A percentile compares a stretch with the other conserved stretches of the same genome.
Conservation (phyloP, 2,113 vertebrate genomes). For the Balaenoptera acutorostrata region DNA sequence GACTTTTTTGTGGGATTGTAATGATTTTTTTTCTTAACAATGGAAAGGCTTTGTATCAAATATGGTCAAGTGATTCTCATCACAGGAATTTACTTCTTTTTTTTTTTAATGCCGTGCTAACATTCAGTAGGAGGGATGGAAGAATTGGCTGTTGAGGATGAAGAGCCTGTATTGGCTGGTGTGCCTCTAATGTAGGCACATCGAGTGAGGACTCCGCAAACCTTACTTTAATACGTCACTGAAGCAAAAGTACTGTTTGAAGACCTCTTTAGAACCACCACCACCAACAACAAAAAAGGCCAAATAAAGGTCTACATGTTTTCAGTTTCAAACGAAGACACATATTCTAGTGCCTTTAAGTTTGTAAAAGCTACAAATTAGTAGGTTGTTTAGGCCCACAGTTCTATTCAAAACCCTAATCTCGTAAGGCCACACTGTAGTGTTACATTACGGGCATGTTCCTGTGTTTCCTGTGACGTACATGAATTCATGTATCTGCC, state of each 20-base stretch:
- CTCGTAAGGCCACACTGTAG: constrained; percentile 26
- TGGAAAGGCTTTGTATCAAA: not conserved
- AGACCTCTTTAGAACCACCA: constrained; percentile 20
- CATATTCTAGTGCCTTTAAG: not conserved
- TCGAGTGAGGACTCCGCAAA: not conserved
- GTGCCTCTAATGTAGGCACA: not conserved
- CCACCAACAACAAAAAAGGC: constrained; percentile 21
- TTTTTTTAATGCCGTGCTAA: not conserved
- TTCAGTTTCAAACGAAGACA: not conserved
- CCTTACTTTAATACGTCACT: constrained; percentile 28
- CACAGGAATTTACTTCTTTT: not conserved
- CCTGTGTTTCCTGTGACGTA: constrained; percentile 61
- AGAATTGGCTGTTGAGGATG: not conserved
- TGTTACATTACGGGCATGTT: constrained; percentile 66
- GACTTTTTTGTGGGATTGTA: not conserved
- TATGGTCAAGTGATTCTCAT: not conserved
- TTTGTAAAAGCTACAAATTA: constrained; percentile 34
- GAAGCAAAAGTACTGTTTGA: constrained; percentile 46
- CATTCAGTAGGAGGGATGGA: not conserved
- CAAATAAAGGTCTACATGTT: not conserved
- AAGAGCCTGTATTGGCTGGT: not conserved
- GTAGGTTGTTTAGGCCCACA: constrained; percentile 13
- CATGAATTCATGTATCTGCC: constrained; percentile 9
- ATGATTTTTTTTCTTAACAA: not conserved
- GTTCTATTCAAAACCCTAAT: constrained; percentile 26